Evolutionary conservation across 2,888 invertebrate species (phyloP).

Genomic region (Polydrusus tereticollis): DNA sequence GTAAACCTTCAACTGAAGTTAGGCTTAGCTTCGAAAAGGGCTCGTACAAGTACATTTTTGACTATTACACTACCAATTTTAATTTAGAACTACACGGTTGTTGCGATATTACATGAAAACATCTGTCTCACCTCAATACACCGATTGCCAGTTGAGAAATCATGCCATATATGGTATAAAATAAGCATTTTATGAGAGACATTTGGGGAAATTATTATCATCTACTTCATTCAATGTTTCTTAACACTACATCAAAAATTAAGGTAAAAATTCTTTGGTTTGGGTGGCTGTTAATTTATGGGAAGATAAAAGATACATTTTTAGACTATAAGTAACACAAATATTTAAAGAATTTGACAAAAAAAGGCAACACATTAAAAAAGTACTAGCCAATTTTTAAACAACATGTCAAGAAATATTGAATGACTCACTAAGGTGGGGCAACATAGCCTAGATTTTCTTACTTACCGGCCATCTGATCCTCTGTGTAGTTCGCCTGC

Average conservation of each 20-base stretch:
- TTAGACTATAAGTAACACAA: not conserved
- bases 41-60: conserved; percentile 80
- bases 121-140: conserved; percentile 35
- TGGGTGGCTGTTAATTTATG: not conserved
- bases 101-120: conserved; percentile 30
- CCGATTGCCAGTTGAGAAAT: conserved; percentile 69
- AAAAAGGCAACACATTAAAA: not conserved
- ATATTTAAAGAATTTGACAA: not conserved
- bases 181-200: conserved; percentile 64
- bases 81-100: conserved; percentile 26
- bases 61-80: conserved; percentile 11
- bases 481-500: conserved; percentile 90
- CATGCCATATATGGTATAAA: conserved; percentile 73
- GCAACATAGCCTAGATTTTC: conserved; percentile 66
- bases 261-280: not conserved
- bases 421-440: conserved; percentile 61
- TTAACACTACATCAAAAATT: conserved; percentile 2
- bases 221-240: conserved; percentile 56
- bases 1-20: conserved; percentile 82
- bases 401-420: conserved; percentile 34
- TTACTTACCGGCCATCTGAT: conserved; percentile 91
- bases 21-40: conserved; percentile 79
- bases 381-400: not conserved
- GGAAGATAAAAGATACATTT: not conserved
- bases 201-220: conserved; percentile 51